A percentile compares a stretch with the other conserved stretches of the same genome.
These are phyloP conservation scores for Cryptotis parvus DNA, from an alignment of 2,113 vertebrate genomes.

Conservation along the genomic window DNA sequence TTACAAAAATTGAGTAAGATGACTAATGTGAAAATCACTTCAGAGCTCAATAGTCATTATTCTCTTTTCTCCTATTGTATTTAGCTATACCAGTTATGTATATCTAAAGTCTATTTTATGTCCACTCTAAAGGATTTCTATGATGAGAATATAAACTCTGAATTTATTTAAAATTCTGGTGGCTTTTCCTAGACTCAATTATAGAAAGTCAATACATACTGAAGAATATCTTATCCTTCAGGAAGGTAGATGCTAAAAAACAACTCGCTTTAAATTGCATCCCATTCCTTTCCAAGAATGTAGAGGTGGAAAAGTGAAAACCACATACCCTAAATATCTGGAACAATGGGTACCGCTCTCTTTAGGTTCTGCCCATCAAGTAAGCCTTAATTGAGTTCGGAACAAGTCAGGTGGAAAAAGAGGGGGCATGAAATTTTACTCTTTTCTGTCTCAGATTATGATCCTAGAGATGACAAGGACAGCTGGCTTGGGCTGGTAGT, in stretches of 20 bases:
- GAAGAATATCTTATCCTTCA: slow-evolving; percentile 23
- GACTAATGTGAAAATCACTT: not conserved
- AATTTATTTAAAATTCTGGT: not conserved
- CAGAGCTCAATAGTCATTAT: not conserved
- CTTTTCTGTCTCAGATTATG: not conserved
- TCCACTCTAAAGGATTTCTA: slow-evolving; percentile 4
- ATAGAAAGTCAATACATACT: not conserved
- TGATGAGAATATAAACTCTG: slow-evolving; percentile 22
- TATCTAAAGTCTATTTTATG: not conserved
- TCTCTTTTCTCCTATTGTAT: not conserved
- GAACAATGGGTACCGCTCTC: not conserved
- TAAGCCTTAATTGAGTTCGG: not conserved
- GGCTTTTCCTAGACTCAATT: not conserved
- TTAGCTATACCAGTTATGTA: no score
- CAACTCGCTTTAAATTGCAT: not conserved
- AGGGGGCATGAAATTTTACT: not conserved
- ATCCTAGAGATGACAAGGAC: not conserved
- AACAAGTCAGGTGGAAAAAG: not conserved
- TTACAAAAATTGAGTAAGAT: not conserved
- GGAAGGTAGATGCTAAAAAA: not conserved
- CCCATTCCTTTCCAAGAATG: not conserved
- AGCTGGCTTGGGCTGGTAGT: not conserved
- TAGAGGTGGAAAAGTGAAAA: not conserved
- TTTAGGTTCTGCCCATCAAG: not conserved
- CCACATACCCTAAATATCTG: not conserved